Evolutionary conservation across 1,140 invertebrate species (phyloP).

Genomic region (Marisa cornuarietis): DNA sequence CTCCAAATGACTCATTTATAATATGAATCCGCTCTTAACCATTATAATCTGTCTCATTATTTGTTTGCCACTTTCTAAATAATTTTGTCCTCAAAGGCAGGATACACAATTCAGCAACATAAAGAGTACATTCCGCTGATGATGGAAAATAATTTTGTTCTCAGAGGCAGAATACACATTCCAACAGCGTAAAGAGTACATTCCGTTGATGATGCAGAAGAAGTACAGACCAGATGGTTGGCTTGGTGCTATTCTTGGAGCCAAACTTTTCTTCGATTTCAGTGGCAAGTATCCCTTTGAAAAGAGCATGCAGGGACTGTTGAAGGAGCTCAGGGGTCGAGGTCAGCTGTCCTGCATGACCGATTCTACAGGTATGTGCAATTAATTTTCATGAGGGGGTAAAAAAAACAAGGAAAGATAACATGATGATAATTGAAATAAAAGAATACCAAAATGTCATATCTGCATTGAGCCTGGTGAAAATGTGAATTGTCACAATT

Average conservation of each 20-base stretch:
- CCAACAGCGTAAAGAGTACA: conserved; percentile 56
- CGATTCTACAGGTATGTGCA: background rate
- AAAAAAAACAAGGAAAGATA: no score
- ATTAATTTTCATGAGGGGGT: background rate
- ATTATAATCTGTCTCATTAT: background rate
- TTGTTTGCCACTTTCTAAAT: conserved; percentile 12
- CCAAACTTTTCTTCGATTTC: conserved; percentile 61
- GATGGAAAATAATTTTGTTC: conserved; percentile 46
- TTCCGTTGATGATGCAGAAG: conserved; percentile 59
- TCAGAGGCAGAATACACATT: conserved; percentile 61
- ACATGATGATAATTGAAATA: no score
- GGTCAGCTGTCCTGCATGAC: conserved; percentile 16
- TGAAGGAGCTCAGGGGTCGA: conserved; percentile 47
- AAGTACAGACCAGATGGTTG: conserved; percentile 60
- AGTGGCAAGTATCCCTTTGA: conserved; percentile 57
- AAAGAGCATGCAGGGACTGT: conserved; percentile 43
- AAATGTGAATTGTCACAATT: background rate
- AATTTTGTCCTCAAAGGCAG: conserved; percentile 50
- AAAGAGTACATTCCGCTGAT: conserved; percentile 61
- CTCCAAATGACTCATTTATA: background rate
- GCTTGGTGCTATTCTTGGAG: conserved; percentile 58
- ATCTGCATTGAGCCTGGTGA: no score
- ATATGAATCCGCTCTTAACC: no score
- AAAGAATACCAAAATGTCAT: no score
- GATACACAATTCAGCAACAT: conserved; percentile 55